Base-by-base conservation (phyloP, 2,888 invertebrate species). In the Prenolepis imparis region DNA sequence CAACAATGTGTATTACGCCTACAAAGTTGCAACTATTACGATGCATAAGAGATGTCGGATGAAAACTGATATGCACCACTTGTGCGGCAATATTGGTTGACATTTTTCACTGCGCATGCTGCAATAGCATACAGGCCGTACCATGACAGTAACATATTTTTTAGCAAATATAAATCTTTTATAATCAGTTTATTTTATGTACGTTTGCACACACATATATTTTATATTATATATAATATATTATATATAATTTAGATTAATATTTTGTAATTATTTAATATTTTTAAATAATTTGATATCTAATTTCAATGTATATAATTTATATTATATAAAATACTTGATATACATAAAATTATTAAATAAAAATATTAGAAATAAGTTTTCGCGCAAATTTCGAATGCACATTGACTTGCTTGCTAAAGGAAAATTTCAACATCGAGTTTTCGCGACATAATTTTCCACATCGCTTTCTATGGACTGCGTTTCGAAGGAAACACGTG, bases 21-120 rank as follows among this genome's bases (percentile, higher is more conserved):
- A 74, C 59, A 28, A 66, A 41, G 64, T 72, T 80, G 59, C 63
- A 74, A 77, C 84, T 84, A 86, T 63, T 80, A 41, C 24, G 61
- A 78, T 39, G 55, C 70, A 24, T 21, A 41, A 66, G 67, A 64
- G 32, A 59, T 66, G 68, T 67, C 39, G 68, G 32, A 24, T 4
- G 75, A 41, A n/a, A 67, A 67, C 28, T 6, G 57, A 78, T 59
- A 41, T 39, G 12, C 39, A 55, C 24, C 48, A 44, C 66, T 21
- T 21, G 15, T n/a, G 67, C 28, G 18, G 36, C 9, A 55, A n/a
- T 21, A 77, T 67, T 77, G 32, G 28, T 68, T 55, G 9, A 39
- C 18, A 12, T 12, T 67, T 32, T 12, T 55, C 36, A 3, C 61
- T 21, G 39, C 21, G 6, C 64, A 12, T 21, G 39, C 11, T 41